phyloP scores from a whole-genome alignment of 2,888 invertebrate genomes.

The Julus scandinavius region DNA sequence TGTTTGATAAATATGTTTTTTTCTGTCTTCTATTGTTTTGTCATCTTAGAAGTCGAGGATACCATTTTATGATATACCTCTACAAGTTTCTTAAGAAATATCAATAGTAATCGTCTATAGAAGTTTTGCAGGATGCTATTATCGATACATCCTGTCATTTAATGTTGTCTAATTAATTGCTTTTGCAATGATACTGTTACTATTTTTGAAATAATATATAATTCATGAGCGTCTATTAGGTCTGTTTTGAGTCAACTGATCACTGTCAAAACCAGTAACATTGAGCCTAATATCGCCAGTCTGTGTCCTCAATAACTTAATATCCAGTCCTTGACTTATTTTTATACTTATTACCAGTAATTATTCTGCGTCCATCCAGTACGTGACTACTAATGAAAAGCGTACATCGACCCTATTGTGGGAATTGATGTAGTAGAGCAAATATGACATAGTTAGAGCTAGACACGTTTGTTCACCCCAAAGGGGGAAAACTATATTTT shows the following conservation, averaged over 20 bases:
- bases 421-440: not conserved
- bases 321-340: conserved; percentile 7
- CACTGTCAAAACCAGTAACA: not conserved
- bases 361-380: not conserved
- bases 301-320: conserved; percentile 22
- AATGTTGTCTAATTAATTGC: not conserved
- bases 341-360: not conserved
- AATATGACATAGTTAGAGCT: conserved; percentile 1
- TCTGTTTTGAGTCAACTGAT: not conserved
- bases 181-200: not conserved
- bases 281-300: conserved; percentile 33
- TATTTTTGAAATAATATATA: not conserved
- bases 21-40: too few relatives aligned
- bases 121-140: not conserved
- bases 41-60: too few relatives aligned
- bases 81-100: not conserved
- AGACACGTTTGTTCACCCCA: conserved; percentile 1
- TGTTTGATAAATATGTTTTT: not conserved
- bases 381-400: not conserved
- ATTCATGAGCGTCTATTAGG: not conserved
- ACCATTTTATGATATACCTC: not conserved
- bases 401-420: not conserved
- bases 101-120: not conserved
- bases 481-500: not conserved
- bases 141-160: conserved; percentile 10